Evolutionary conservation across 37 sponge, comb jelly and placozoan genomes (phyloP).

Genomic region (Amphimedon queenslandica): DNA sequence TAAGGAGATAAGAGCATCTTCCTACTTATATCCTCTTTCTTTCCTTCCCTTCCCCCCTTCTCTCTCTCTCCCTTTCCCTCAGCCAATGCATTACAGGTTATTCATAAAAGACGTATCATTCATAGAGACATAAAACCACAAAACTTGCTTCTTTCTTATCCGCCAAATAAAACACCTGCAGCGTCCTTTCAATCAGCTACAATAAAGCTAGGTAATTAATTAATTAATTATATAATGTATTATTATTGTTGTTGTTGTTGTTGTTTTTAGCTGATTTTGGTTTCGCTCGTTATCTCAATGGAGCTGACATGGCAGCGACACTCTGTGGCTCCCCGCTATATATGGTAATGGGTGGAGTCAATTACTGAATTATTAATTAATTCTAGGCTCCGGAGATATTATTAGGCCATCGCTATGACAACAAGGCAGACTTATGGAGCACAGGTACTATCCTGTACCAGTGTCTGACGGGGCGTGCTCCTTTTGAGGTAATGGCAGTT

Average conservation of each 20-base stretch:
- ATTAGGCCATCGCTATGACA: conserved; percentile 74
- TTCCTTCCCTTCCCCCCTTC: too few relatives aligned
- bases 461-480: conserved; percentile 87
- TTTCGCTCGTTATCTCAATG: conserved; percentile 87
- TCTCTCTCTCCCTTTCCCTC: too few relatives aligned
- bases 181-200: conserved; percentile 22
- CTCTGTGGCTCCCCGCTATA: conserved; percentile 97
- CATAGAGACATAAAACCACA: conserved; percentile 94
- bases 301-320: conserved; percentile 92
- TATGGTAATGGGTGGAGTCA: conserved; percentile 88
- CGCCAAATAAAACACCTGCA: conserved; percentile 6
- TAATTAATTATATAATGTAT: neutral
- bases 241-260: neutral
- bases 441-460: conserved; percentile 94
- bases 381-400: conserved; percentile 95
- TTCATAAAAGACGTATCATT: conserved; percentile 67
- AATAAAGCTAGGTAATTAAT: conserved; percentile 52
- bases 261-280: conserved; percentile 85
- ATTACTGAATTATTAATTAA: neutral
- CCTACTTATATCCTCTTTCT: neutral
- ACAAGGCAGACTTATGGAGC: conserved; percentile 94
- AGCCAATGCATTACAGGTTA: conserved; percentile 67
- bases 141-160: conserved; percentile 84
- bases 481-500: conserved; percentile 80
- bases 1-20: conserved; percentile 7